Percentiles rank a stretch among this genome's conserved stretches.
These are phyloP conservation scores for Labrus mixtus DNA, from an alignment of 2,113 vertebrate genomes.

Conservation along the genomic window DNA sequence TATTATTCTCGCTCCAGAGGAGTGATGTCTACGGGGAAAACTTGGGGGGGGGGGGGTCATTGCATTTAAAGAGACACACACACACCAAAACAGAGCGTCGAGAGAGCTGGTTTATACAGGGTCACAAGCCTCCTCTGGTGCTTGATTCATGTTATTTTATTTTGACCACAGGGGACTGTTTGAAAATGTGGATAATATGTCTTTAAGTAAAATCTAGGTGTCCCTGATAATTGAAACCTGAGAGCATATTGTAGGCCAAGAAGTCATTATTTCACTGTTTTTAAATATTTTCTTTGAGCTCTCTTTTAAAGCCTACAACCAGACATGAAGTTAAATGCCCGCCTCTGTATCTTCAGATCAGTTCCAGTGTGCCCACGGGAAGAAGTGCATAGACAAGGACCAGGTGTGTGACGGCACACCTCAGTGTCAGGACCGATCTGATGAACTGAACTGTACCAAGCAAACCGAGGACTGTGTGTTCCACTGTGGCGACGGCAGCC, in stretches of 20 bases:
- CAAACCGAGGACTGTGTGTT: constrained; percentile 78
- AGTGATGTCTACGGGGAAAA: no score
- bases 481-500: constrained; percentile 82
- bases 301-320: not conserved
- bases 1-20: no score
- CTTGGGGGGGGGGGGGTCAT: no score
- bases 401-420: constrained; percentile 84
- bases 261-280: not conserved
- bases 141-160: no score
- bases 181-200: not conserved
- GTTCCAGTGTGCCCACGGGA: constrained; percentile 85
- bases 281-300: not conserved
- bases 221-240: no score
- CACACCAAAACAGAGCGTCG: no score
- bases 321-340: not conserved
- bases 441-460: constrained; percentile 82
- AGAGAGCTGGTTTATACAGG: no score
- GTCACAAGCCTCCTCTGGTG: no score
- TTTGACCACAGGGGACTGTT: no score
- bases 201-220: not conserved
- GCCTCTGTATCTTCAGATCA: constrained; percentile 57
- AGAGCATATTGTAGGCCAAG: no score
- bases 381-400: constrained; percentile 72
- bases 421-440: constrained; percentile 89
- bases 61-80: no score